Evolutionary conservation across 2,888 invertebrate genomes (phyloP).

Genomic region (Macrosiphum euphorbiae): DNA sequence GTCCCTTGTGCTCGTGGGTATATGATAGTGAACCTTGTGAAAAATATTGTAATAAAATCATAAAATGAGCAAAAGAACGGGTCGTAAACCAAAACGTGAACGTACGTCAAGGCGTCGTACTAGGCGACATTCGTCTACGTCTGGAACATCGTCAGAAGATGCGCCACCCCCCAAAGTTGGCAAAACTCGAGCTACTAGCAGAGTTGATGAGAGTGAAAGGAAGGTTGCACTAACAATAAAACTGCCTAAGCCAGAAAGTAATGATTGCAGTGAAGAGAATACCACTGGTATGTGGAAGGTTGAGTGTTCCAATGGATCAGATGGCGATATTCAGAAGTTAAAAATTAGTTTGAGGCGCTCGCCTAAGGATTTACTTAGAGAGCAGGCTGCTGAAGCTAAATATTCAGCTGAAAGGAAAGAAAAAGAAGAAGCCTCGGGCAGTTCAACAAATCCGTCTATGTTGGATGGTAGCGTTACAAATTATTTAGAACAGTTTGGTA

Average conservation of each 20-base stretch:
- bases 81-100: constrained; percentile 60
- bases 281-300: constrained; percentile 71
- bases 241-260: constrained; percentile 46
- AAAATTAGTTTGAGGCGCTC: constrained; percentile 68
- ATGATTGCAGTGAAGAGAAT: constrained; percentile 52
- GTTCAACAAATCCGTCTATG: constrained; percentile 30
- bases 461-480: constrained; percentile 55
- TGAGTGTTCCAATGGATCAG: constrained; percentile 71
- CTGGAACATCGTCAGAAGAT: constrained; percentile 46
- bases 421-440: constrained; percentile 65
- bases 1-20: constrained; percentile 14
- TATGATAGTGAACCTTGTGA: constrained; percentile 16
- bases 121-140: constrained; percentile 59
- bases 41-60: not conserved
- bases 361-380: constrained; percentile 63
- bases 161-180: constrained; percentile 36
- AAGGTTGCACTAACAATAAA: constrained; percentile 56
- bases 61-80: constrained; percentile 62
- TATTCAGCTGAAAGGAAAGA: constrained; percentile 66
- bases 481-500: constrained; percentile 60
- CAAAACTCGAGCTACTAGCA: constrained; percentile 38
- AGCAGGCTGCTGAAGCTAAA: constrained; percentile 67
- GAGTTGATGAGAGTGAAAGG: constrained; percentile 37
- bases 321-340: constrained; percentile 68
- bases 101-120: constrained; percentile 60